Base-by-base conservation (phyloP, 2,888 invertebrate genomes). In the Drosophila heteroneura region DNA sequence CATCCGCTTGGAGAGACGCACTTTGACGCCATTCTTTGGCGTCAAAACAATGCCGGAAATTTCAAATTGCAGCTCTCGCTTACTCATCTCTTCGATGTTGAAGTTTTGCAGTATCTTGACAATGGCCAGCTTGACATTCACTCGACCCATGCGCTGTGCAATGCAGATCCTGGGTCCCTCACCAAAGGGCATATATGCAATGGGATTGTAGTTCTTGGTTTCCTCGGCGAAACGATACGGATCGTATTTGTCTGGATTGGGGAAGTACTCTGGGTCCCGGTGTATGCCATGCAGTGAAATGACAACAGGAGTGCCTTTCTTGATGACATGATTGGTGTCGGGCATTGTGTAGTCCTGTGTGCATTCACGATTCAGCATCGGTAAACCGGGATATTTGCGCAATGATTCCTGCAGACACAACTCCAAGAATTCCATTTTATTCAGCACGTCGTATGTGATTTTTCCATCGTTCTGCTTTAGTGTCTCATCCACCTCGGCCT, bases 381-480 rank as follows among this genome's bases (percentile, higher is more conserved):
- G 92, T 3, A 93, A 83, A 0, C 93, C 93, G 0, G 94, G 94
- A 83, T 93, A 94, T 64, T 93, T 92, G 7, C 94, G 89, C 26
- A 94, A 26, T 0, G 92, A 91, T 74, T 93, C 93, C 32, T 67
- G 72, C 0, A 94, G 30, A 61, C 94, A 94, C 32, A 92, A 78
- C 30, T 94, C 93, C 44, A 94, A 82, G 77, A 94, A 94, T 41
- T 92, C 89, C 93, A 94, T 93, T 14, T 93, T 93, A 51, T 92
- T 89, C 3, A 94, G 62, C 1, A 91, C 76, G 9, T 94, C 93
- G 64, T 93, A 94, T 9, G 89, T 93, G 16, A 89, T 82, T 3
- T 66, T 41, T 19, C 91, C 90, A 26, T 67, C 63, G 61, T 93
- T 85, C 37, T 90, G 85, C 5, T 81, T 76, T n/a, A 93, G 73